phyloP scores from a whole-genome alignment of 2,797 vertebrate species.

The Poeciliopsis paucimaculata region DNA sequence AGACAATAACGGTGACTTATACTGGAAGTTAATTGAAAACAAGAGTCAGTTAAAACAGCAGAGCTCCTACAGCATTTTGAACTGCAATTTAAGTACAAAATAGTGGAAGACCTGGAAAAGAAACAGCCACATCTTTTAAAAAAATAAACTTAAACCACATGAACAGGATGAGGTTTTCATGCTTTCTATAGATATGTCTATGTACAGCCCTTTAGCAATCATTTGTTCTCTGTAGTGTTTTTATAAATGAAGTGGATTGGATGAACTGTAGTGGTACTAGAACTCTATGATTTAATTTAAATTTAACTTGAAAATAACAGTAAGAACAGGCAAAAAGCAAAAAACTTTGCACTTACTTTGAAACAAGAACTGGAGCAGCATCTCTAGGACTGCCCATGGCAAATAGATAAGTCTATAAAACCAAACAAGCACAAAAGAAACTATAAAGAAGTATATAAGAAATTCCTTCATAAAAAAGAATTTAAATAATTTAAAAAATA shows the following conservation, averaged over 20 bases:
- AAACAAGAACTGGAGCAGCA: constrained; percentile 92
- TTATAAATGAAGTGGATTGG: background rate
- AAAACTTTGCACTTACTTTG: constrained; percentile 86
- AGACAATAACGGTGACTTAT: background rate
- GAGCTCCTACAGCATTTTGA: background rate
- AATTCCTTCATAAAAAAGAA: background rate
- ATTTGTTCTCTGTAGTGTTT: background rate
- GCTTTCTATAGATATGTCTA: background rate
- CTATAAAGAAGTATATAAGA: background rate
- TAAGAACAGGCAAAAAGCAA: background rate
- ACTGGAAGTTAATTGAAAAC: background rate
- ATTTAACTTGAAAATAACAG: background rate
- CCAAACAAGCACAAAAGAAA: background rate
- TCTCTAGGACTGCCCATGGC: constrained; percentile 90
- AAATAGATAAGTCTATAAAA: constrained; percentile 86
- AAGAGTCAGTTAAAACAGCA: background rate
- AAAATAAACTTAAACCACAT: background rate
- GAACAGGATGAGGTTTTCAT: background rate
- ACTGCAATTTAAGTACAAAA: background rate
- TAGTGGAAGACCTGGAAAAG: background rate
- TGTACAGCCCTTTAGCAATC: too few relatives aligned
- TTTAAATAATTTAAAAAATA: background rate
- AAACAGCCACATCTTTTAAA: background rate
- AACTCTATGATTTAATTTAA: background rate
- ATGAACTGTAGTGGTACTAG: background rate